These are phyloP conservation scores for Ardeotis arabs DNA, from an alignment of 2,113 vertebrate species.

Conservation along the genomic window DNA sequence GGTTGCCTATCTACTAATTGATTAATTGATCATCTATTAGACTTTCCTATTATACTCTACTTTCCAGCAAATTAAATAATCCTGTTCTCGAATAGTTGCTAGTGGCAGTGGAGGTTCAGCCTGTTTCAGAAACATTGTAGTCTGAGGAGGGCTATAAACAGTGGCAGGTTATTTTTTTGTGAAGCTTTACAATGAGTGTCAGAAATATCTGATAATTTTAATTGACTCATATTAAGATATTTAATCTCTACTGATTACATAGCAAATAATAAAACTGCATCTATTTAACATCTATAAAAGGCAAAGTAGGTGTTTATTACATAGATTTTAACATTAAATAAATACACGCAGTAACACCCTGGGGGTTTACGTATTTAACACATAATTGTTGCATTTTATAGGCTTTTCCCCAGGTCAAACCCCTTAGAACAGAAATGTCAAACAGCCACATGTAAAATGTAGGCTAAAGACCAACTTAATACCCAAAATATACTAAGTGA, in stretches of 20 bases:
- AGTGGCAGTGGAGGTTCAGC: background rate
- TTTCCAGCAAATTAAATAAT: slow-evolving; percentile 40
- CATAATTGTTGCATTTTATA: background rate
- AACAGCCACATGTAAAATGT: background rate
- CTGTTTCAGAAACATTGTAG: slow-evolving; percentile 4
- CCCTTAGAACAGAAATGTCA: background rate
- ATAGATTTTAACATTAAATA: slow-evolving; percentile 45
- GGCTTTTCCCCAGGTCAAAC: background rate
- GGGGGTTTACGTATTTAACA: slow-evolving; percentile 25
- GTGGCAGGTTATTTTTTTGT: background rate
- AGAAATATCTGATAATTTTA: slow-evolving; percentile 66
- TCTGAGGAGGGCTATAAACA: slow-evolving; percentile 23
- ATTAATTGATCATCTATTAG: background rate
- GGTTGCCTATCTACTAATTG: background rate
- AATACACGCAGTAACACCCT: background rate
- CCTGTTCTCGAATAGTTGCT: background rate
- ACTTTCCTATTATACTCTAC: background rate
- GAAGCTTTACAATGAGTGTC: slow-evolving; percentile 29
- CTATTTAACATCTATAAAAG: slow-evolving; percentile 44
- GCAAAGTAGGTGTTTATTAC: slow-evolving; percentile 12
- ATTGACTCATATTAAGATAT: slow-evolving; percentile 59
- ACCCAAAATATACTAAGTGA: slow-evolving; percentile 22
- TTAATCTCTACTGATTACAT: slow-evolving; percentile 55
- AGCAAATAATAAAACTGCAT: slow-evolving; percentile 50
- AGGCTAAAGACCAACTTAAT: slow-evolving; percentile 48